These are phyloP conservation scores for Polydrusus cervinus DNA, from an alignment of 2,888 invertebrate species.

Conservation along the genomic window DNA sequence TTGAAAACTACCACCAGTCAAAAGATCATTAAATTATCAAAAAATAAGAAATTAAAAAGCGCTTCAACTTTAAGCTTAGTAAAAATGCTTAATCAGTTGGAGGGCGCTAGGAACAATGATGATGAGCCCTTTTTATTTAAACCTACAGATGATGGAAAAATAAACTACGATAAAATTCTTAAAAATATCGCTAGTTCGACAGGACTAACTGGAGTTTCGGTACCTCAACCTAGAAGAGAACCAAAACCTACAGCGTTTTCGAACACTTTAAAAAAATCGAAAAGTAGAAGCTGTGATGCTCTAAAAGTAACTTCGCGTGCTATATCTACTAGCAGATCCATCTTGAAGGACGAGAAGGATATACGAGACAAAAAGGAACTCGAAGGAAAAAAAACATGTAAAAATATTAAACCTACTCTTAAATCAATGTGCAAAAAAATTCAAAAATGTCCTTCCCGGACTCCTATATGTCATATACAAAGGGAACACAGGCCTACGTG, in stretches of 20 bases:
- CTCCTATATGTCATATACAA: no score
- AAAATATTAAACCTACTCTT: constrained; percentile 33
- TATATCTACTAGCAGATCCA: constrained; percentile 41
- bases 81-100: constrained; percentile 30
- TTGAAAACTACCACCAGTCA: background rate
- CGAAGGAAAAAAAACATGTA: constrained; percentile 39
- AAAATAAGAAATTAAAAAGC: constrained; percentile 12
- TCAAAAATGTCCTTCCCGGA: constrained; percentile 34
- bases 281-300: background rate
- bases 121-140: constrained; percentile 35
- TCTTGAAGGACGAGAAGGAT: constrained; percentile 29
- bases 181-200: constrained; percentile 41
- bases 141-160: constrained; percentile 23
- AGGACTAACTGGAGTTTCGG: background rate
- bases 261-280: constrained; percentile 4
- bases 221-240: constrained; percentile 28
- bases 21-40: background rate
- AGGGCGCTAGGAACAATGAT: constrained; percentile 12
- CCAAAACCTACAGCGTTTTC: background rate
- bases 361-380: constrained; percentile 30
- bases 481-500: constrained; percentile 18
- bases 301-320: constrained; percentile 44
- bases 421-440: constrained; percentile 32
- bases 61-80: constrained; percentile 13
- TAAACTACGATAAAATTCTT: constrained; percentile 31